phyloP scores from a whole-genome alignment of 2,797 vertebrate species.

The Antennarius maculatus region DNA sequence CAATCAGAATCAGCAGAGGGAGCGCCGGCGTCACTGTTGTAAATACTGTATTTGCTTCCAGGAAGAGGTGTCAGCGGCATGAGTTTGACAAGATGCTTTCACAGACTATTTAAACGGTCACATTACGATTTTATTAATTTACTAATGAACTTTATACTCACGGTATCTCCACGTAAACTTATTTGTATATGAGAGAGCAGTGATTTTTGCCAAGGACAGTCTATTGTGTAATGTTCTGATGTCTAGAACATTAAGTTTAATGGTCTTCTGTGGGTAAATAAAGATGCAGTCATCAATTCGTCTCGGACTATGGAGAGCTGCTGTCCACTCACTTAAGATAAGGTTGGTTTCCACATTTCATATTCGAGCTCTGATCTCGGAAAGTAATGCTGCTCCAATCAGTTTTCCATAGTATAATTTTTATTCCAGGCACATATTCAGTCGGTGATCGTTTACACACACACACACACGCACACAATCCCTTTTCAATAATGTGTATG shows the following conservation, averaged over 20 bases:
- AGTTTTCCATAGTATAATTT: too few species aligned
- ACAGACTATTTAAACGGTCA: too few species aligned
- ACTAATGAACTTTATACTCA: neutral
- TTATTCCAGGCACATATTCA: too few species aligned
- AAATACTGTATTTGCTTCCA: slow-evolving; percentile 11
- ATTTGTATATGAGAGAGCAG: neutral
- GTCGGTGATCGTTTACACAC: too few species aligned
- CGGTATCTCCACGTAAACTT: neutral
- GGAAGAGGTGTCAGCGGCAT: neutral
- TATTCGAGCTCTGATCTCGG: accelerated
- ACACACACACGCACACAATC: too few species aligned
- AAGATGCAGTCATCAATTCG: slow-evolving; percentile 38
- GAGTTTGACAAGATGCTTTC: neutral
- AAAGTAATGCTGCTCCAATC: too few species aligned
- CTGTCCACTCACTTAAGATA: slow-evolving; percentile 25
- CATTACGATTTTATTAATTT: accelerated
- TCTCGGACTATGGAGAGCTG: slow-evolving; percentile 51
- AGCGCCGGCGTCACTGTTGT: neutral
- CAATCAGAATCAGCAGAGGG: slow-evolving; percentile 57
- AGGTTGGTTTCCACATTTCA: slow-evolving; percentile 55
- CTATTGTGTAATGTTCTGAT: neutral
- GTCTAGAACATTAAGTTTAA: neutral
- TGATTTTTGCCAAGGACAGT: neutral
- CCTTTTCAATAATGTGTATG: neutral
- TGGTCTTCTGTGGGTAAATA: neutral